Evolutionary conservation across 2,888 invertebrate species (phyloP).

Genomic region (Tachina lurida): DNA sequence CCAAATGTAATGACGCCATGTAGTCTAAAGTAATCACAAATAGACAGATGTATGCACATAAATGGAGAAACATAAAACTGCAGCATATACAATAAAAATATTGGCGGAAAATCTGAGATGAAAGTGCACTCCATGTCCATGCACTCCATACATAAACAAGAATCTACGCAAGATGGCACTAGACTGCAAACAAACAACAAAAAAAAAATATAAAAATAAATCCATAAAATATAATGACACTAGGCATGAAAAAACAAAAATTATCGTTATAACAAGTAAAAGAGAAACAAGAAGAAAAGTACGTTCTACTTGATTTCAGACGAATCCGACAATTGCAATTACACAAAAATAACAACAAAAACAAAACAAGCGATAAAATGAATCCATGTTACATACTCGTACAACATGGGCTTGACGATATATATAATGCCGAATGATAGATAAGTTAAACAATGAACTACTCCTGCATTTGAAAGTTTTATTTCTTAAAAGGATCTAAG

Average conservation of each 20-base stretch:
- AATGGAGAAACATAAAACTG: not conserved
- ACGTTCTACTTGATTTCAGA: slow-evolving; percentile 27
- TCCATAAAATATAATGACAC: slow-evolving; percentile 64
- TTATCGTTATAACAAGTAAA: slow-evolving; percentile 19
- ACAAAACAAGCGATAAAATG: slow-evolving; percentile 12
- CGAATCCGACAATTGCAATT: slow-evolving; percentile 4
- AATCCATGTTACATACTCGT: not conserved
- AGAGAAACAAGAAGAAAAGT: slow-evolving; percentile 34
- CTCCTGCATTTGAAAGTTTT: no score
- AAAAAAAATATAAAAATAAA: slow-evolving; percentile 31
- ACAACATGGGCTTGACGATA: not conserved
- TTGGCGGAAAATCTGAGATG: slow-evolving; percentile 51
- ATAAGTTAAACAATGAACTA: not conserved
- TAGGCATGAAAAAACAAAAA: slow-evolving; percentile 34
- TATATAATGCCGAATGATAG: no score
- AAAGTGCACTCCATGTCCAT: slow-evolving; percentile 43
- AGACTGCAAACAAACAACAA: slow-evolving; percentile 4
- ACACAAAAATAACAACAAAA: slow-evolving; percentile 11
- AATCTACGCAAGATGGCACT: slow-evolving; percentile 13
- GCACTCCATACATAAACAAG: not conserved
- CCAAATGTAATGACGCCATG: slow-evolving; percentile 62
- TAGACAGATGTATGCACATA: slow-evolving; percentile 26
- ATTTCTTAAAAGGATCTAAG: no score
- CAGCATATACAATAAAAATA: slow-evolving; percentile 1
- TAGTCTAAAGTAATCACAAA: slow-evolving; percentile 58